phyloP scores from a whole-genome alignment of 2,888 invertebrate genomes.

The Aspidapion aeneum region DNA sequence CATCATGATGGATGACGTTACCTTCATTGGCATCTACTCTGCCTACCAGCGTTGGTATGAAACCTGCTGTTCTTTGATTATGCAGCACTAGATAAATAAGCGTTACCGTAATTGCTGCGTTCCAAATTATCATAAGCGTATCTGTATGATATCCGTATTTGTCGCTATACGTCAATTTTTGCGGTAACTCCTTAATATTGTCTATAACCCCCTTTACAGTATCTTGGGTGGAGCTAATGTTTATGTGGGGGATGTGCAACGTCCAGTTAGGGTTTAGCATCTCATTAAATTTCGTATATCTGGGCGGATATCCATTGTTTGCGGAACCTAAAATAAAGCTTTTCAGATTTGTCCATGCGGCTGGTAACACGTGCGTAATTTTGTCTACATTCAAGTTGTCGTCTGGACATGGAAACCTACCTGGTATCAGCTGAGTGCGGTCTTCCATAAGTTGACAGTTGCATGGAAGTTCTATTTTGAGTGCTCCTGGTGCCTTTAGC shows the following conservation, averaged over 20 bases:
- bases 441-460: neutral
- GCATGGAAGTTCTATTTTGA: neutral
- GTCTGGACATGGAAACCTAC: neutral
- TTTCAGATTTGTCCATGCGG: neutral
- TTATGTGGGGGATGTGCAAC: no score
- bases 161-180: neutral
- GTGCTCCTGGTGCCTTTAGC: neutral
- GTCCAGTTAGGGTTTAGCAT: no score
- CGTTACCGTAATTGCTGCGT: neutral
- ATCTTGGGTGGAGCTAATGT: no score
- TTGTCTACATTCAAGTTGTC: neutral
- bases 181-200: neutral
- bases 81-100: neutral
- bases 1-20: no score
- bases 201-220: no score
- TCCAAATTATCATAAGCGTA: neutral
- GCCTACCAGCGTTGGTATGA: neutral
- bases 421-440: neutral
- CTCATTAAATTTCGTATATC: neutral
- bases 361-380: neutral
- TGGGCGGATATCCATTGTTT: neutral
- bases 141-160: neutral
- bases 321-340: neutral
- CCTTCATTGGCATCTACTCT: no score
- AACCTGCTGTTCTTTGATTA: neutral